A percentile compares a stretch with the other conserved stretches of the same genome.
Evolutionary conservation across 2,888 invertebrate species (phyloP).

Genomic region (Lingula anatina): DNA sequence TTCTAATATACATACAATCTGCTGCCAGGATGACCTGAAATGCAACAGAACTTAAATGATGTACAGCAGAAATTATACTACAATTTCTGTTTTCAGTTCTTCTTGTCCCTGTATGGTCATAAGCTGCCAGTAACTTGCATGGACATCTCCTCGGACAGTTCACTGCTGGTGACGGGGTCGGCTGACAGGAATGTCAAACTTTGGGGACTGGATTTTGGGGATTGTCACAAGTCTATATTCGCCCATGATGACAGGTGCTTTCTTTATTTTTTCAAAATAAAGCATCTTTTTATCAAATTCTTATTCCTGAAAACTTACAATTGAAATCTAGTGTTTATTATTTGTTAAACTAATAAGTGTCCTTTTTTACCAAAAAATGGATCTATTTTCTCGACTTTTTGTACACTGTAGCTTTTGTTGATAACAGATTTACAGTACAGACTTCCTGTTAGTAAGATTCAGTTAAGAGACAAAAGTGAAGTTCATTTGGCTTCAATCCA

Average conservation of each 20-base stretch:
- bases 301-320: too few relatives aligned
- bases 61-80: too few relatives aligned
- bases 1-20: too few relatives aligned
- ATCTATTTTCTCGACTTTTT: too few relatives aligned
- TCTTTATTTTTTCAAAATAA: too few relatives aligned
- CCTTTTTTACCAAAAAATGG: too few relatives aligned
- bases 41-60: too few relatives aligned
- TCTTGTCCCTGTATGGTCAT: constrained; percentile 91
- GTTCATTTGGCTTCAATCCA: too few relatives aligned
- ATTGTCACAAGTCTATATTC: constrained; percentile 88
- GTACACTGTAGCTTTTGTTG: background rate
- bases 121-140: constrained; percentile 87
- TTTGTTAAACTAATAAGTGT: background rate
- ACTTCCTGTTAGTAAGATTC: too few relatives aligned
- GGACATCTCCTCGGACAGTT: constrained; percentile 75
- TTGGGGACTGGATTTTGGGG: constrained; percentile 99
- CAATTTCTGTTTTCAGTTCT: constrained; percentile 65
- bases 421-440: background rate
- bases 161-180: constrained; percentile 86
- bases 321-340: background rate
- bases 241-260: constrained; percentile 79
- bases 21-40: too few relatives aligned
- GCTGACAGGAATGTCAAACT: constrained; percentile 93
- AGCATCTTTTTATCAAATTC: too few relatives aligned
- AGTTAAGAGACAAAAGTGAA: too few relatives aligned